Conservation (phyloP, 92 coral and sea anemone genomes). For the Muricea muricata region DNA sequence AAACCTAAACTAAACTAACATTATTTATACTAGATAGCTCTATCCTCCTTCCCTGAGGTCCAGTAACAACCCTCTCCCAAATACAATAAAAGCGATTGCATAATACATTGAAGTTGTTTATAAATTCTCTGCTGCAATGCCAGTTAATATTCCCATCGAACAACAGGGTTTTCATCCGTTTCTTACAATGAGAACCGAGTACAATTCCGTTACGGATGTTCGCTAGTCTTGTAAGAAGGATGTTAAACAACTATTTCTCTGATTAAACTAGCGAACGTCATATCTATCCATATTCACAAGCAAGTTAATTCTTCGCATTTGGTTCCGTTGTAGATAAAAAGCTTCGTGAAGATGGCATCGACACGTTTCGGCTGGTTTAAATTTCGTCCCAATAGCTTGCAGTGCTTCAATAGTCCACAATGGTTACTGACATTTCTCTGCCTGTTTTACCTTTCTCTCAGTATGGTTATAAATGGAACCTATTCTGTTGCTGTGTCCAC, state of each 20-base stretch:
- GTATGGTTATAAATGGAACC: conserved; percentile 81
- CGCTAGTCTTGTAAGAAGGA: background rate
- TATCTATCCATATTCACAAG: too few relatives aligned
- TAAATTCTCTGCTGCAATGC: too few relatives aligned
- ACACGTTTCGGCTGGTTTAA: conserved; percentile 76
- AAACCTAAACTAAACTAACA: too few relatives aligned
- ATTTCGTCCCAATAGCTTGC: conserved; percentile 82
- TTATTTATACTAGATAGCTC: too few relatives aligned
- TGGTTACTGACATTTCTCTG: conserved; percentile 83
- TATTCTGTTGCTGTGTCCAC: conserved; percentile 86
- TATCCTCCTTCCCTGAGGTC: too few relatives aligned
- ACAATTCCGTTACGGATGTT: background rate
- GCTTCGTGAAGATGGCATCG: background rate
- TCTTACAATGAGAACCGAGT: background rate
- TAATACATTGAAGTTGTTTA: too few relatives aligned
- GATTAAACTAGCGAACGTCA: background rate
- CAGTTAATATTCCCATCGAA: too few relatives aligned
- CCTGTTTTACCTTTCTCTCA: conserved; percentile 74
- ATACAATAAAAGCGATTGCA: too few relatives aligned
- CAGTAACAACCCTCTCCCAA: too few relatives aligned
- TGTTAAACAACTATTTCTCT: background rate
- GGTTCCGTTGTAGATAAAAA: background rate
- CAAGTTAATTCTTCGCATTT: background rate
- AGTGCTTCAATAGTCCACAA: conserved; percentile 79
- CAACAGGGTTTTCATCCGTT: background rate